Percentiles rank a stretch among this genome's conserved stretches.
These are phyloP conservation scores for Diaperis boleti DNA, from an alignment of 2,888 invertebrate species.

Conservation along the genomic window DNA sequence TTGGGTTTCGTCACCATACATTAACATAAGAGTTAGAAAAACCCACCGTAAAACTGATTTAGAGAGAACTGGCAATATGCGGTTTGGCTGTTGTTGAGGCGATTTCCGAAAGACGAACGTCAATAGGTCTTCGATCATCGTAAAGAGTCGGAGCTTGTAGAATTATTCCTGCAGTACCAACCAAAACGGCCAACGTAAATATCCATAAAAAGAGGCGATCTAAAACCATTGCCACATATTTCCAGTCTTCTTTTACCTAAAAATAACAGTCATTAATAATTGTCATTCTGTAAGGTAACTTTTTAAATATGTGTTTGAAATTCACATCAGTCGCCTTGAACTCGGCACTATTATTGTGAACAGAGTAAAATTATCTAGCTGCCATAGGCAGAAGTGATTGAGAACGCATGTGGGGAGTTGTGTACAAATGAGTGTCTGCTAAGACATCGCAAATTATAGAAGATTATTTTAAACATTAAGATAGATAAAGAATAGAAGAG, in stretches of 20 bases:
- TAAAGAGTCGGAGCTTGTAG: slow-evolving; percentile 95
- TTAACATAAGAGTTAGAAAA: background rate
- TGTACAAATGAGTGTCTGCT: too few species aligned
- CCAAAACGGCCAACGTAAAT: slow-evolving; percentile 94
- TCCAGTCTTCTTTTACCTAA: slow-evolving; percentile 98
- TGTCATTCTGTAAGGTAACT: too few species aligned
- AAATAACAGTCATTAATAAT: background rate
- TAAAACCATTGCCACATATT: slow-evolving; percentile 97
- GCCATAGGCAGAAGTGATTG: too few species aligned
- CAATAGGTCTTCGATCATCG: slow-evolving; percentile 90
- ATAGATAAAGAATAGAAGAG: too few species aligned
- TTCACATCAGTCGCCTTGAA: too few species aligned
- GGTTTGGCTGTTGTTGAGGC: slow-evolving; percentile 91
- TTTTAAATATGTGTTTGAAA: too few species aligned
- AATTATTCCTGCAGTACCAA: slow-evolving; percentile 94
- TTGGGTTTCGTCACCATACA: too few species aligned
- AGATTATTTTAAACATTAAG: too few species aligned
- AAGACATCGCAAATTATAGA: too few species aligned
- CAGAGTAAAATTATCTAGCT: too few species aligned
- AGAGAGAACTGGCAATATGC: slow-evolving; percentile 68
- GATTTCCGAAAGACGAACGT: slow-evolving; percentile 89
- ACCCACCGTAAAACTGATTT: slow-evolving; percentile 1
- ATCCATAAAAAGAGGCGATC: slow-evolving; percentile 97
- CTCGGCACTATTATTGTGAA: too few species aligned
- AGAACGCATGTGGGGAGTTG: too few species aligned